phyloP scores from a whole-genome alignment of 2,113 vertebrate genomes.

The Sorex fumeus region DNA sequence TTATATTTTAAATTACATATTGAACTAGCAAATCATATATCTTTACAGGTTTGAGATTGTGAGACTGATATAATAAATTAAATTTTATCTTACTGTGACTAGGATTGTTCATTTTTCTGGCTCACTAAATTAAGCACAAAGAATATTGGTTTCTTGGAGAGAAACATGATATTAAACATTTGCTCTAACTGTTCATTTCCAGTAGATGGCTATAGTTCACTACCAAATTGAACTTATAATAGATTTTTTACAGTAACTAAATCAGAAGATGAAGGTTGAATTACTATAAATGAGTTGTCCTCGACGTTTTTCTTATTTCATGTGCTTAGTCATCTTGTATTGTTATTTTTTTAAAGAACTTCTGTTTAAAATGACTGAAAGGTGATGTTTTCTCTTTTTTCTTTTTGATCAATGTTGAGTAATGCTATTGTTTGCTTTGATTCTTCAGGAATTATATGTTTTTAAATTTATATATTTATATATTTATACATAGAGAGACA shows the following conservation, averaged over 20 bases:
- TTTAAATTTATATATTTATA: slow-evolving; percentile 79
- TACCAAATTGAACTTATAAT: slow-evolving; percentile 88
- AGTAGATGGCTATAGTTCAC: slow-evolving; percentile 94
- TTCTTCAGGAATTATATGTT: slow-evolving; percentile 73
- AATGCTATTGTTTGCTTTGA: slow-evolving; percentile 25
- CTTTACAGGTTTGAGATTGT: slow-evolving; percentile 76
- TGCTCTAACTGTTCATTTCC: slow-evolving; percentile 90
- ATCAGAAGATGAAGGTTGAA: slow-evolving; percentile 90
- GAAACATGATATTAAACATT: slow-evolving; percentile 84
- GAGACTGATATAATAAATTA: slow-evolving; percentile 58
- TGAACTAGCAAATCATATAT: slow-evolving; percentile 63
- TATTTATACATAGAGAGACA: not conserved
- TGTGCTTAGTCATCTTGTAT: slow-evolving; percentile 88
- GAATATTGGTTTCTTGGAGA: slow-evolving; percentile 80
- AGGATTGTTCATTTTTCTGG: slow-evolving; percentile 81
- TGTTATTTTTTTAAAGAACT: slow-evolving; percentile 82
- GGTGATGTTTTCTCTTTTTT: slow-evolving; percentile 72
- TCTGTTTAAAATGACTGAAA: slow-evolving; percentile 80
- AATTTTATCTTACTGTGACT: slow-evolving; percentile 76
- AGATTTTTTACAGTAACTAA: slow-evolving; percentile 91
- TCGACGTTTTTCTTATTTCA: slow-evolving; percentile 90
- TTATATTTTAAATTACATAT: slow-evolving; percentile 32
- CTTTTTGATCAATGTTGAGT: slow-evolving; percentile 65
- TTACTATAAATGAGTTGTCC: slow-evolving; percentile 91
- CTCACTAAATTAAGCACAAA: slow-evolving; percentile 78